A percentile compares a stretch with the other conserved stretches of the same genome.
Conservation (phyloP, 1,140 invertebrate genomes). For the Cyphomyrmex costatus region DNA sequence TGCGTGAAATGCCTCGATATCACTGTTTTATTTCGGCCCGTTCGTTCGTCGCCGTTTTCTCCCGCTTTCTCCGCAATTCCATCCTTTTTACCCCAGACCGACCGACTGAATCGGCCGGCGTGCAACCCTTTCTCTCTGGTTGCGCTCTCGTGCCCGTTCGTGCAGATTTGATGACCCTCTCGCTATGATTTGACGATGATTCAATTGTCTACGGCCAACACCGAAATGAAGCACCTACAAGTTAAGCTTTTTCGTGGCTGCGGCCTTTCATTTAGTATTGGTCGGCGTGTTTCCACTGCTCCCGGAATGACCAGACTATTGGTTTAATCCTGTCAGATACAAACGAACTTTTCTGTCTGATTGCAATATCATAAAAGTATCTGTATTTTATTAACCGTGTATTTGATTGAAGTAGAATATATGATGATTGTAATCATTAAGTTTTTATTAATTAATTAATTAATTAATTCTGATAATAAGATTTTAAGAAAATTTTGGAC, state of each 20-base stretch:
- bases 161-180: conserved; percentile 76
- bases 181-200: conserved; percentile 72
- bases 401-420: background rate
- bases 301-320: conserved; percentile 8
- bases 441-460: background rate
- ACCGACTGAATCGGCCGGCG: conserved; percentile 35
- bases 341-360: conserved; percentile 9
- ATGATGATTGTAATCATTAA: background rate
- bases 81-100: conserved; percentile 76
- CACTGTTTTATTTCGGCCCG: conserved; percentile 86
- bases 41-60: conserved; percentile 75
- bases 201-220: conserved; percentile 70
- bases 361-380: conserved; percentile 2
- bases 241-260: conserved; percentile 27
- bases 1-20: conserved; percentile 87
- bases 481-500: background rate
- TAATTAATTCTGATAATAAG: background rate
- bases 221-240: conserved; percentile 59
- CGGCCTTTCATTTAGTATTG: conserved; percentile 54
- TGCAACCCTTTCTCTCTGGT: conserved; percentile 69
- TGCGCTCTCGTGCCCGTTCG: conserved; percentile 66
- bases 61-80: conserved; percentile 75
- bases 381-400: background rate
- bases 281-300: background rate
- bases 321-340: background rate